Base-by-base conservation (phyloP, 2,113 vertebrate species). In the Odobenus rosmarus region DNA sequence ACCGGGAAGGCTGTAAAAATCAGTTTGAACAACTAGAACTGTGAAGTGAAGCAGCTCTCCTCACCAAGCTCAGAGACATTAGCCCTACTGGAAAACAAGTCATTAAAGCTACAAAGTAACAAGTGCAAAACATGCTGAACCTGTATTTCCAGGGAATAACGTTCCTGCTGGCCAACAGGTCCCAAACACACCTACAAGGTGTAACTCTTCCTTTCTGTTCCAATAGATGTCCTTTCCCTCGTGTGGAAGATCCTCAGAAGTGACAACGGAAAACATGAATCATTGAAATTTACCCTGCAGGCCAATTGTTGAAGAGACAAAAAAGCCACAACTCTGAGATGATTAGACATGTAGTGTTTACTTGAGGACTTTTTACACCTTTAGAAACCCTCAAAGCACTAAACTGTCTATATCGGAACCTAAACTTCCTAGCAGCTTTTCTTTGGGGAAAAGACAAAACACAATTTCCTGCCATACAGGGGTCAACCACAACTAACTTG, bases 21-120 rank as follows among this genome's bases (percentile, higher is more conserved):
- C 84, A 49, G 31, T 53, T 57, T 94, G 53, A 94, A 92, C 28
- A 84, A 80, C 42, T 88, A 69, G 3, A 69, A 96, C 76, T 86
- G 79, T 81, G 87, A 90, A 96, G 96, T n/a, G 84, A 97, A 89
- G 55, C 39, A 62, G 69, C 71, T 86, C 95, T 94, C 94, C 87
- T 91, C 36, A 94, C 51, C 49, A 88, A 86, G n/a, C 87, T 96
- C 53, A 94, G 80, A 95, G 91, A 89, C 57, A 55, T 85, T 51
- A 96, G 92, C 83, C 93, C 92, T 95, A 72, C 83, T 84, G 88
- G 88, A 96, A 96, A 97, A 94, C 23, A 96, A 93, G 51, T 74
- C 82, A 93, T 96, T 96, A 98, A 98, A 98, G 97, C 97, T 92
- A 93, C 93, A 87, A 95, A 97, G 51, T 87, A 97, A 92, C 83